Conservation (phyloP, 53 echinoderm and acorn worm genomes). For the Patiria pectinifera region DNA sequence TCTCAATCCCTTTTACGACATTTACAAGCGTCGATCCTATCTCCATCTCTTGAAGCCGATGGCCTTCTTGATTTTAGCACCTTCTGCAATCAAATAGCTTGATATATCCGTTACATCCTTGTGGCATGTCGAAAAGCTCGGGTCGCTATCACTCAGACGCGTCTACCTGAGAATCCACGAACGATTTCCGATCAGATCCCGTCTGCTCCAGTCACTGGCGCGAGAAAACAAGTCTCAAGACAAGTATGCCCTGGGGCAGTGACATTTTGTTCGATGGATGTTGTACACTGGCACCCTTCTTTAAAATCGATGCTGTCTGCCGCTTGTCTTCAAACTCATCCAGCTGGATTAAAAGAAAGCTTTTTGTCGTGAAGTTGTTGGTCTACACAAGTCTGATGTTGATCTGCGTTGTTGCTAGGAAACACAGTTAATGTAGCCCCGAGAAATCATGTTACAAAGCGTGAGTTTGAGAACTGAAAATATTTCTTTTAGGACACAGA, state of each 20-base stretch:
- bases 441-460: no score
- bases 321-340: constrained; percentile 14
- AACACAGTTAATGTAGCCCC: not conserved
- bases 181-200: constrained; percentile 20
- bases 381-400: not conserved
- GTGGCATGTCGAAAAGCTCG: not conserved
- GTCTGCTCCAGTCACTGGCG: constrained; percentile 12
- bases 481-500: no score
- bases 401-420: not conserved
- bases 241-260: not conserved
- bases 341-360: not conserved
- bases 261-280: not conserved
- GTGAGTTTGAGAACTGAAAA: no score
- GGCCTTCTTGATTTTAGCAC: constrained; percentile 5
- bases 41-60: not conserved
- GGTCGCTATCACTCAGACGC: not conserved
- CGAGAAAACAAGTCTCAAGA: not conserved
- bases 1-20: not conserved
- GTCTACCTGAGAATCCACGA: not conserved
- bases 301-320: constrained; percentile 23
- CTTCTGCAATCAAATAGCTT: not conserved
- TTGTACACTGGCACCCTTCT: not conserved
- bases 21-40: not conserved
- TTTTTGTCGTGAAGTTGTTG: not conserved
- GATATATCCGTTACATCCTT: not conserved